Conservation (phyloP, 1,140 invertebrate species). For the Thaumatotibia leucotreta region DNA sequence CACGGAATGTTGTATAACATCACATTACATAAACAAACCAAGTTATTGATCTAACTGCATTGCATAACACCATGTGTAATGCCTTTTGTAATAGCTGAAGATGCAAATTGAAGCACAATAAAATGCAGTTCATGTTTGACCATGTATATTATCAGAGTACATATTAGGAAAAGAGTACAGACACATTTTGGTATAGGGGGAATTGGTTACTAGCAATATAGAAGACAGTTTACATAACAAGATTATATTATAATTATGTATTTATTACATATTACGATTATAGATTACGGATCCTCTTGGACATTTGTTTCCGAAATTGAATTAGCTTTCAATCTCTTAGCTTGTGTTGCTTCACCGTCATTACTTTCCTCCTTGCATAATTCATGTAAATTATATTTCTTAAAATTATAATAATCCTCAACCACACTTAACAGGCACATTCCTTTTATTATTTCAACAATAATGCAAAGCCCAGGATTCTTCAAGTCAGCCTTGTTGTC, state of each 20-base stretch:
- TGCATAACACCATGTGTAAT: neutral
- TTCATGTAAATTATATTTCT: slow-evolving; percentile 69
- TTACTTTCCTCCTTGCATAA: slow-evolving; percentile 58
- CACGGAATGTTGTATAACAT: slow-evolving; percentile 11
- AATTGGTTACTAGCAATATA: slow-evolving; percentile 11
- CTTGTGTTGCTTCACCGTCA: slow-evolving; percentile 53
- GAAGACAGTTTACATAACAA: neutral
- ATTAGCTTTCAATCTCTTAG: slow-evolving; percentile 61
- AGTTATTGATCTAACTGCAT: slow-evolving; percentile 2
- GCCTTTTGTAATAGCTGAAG: neutral
- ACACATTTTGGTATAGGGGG: slow-evolving; percentile 7
- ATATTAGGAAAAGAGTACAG: slow-evolving; percentile 8
- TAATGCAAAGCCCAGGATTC: slow-evolving; percentile 84
- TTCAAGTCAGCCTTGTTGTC: slow-evolving; percentile 87
- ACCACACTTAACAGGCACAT: slow-evolving; percentile 66
- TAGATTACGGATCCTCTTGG: slow-evolving; percentile 33
- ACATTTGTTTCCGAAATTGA: slow-evolving; percentile 30
- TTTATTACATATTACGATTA: neutral
- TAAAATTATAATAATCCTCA: slow-evolving; percentile 66
- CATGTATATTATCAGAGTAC: neutral
- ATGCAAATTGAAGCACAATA: neutral
- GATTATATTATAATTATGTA: neutral
- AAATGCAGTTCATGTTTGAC: neutral
- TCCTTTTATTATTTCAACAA: slow-evolving; percentile 86
- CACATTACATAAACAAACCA: slow-evolving; percentile 7